phyloP scores from a whole-genome alignment of 2,113 vertebrate species.

The Azemiops feae region DNA sequence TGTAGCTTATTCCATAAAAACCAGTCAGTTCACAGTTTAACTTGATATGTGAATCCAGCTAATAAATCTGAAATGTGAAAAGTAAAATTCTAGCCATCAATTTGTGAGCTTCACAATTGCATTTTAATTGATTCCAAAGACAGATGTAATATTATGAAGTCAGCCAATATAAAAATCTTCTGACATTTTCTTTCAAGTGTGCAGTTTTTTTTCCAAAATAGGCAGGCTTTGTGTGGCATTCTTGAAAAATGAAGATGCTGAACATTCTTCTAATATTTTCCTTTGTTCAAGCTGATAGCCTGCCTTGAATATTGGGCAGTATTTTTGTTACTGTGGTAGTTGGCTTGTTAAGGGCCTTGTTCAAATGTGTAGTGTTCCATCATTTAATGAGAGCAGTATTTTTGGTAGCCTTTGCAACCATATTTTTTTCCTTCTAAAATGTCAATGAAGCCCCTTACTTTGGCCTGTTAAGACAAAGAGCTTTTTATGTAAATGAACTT shows the following conservation, averaged over 20 bases:
- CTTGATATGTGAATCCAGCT: neutral
- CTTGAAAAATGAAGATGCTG: conserved; percentile 63
- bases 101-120: neutral
- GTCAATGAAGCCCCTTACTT: conserved; percentile 72
- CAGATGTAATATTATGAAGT: conserved; percentile 26
- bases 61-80: neutral
- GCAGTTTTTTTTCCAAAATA: conserved; percentile 23
- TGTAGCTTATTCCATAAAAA: neutral
- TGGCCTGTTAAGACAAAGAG: conserved; percentile 69
- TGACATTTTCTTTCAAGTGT: conserved; percentile 8
- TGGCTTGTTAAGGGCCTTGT: conserved; percentile 67
- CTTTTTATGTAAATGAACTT: conserved; percentile 77
- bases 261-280: conserved; percentile 70
- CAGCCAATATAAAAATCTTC: conserved; percentile 45
- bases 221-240: conserved; percentile 49
- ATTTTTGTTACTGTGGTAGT: conserved; percentile 72
- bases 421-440: conserved; percentile 62
- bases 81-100: neutral
- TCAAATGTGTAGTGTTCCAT: conserved; percentile 67
- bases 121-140: conserved; percentile 21
- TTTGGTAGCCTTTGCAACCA: conserved; percentile 55
- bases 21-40: neutral
- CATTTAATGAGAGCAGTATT: conserved; percentile 69
- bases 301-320: conserved; percentile 63
- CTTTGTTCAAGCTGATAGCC: conserved; percentile 60